Evolutionary conservation across 2,888 invertebrate species (phyloP).

Genomic region (Parochlus steinenii): DNA sequence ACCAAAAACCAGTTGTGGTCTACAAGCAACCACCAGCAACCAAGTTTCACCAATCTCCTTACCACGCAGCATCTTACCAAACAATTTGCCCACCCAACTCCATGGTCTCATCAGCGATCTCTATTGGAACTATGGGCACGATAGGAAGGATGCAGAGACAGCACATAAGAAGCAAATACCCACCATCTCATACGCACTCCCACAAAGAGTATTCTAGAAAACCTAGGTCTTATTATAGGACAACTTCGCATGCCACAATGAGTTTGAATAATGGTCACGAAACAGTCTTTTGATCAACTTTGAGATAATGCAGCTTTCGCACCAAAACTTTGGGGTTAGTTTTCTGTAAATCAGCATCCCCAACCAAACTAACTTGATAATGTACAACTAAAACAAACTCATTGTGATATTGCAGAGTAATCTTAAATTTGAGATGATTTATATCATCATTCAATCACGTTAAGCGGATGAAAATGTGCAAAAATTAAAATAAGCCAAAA

Average conservation of each 20-base stretch:
- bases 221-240: no score
- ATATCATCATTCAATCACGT: no score
- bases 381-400: no score
- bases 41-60: constrained; percentile 18
- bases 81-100: constrained; percentile 18
- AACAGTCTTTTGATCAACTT: no score
- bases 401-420: no score
- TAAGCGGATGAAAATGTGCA: no score
- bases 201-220: no score
- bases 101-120: constrained; percentile 22
- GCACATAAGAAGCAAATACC: constrained; percentile 1
- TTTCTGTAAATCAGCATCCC: not conserved
- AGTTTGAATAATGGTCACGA: not conserved
- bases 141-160: not conserved
- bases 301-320: no score
- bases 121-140: constrained; percentile 1
- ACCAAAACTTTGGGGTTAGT: not conserved
- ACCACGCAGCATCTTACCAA: constrained; percentile 28
- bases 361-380: no score
- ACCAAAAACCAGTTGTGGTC: constrained; percentile 18
- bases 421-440: no score
- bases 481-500: no score
- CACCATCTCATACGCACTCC: constrained; percentile 17
- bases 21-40: constrained; percentile 17
- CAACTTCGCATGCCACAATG: not conserved